phyloP scores from a whole-genome alignment of 2,888 invertebrate genomes.

The Melikaiella ostensackeni region DNA sequence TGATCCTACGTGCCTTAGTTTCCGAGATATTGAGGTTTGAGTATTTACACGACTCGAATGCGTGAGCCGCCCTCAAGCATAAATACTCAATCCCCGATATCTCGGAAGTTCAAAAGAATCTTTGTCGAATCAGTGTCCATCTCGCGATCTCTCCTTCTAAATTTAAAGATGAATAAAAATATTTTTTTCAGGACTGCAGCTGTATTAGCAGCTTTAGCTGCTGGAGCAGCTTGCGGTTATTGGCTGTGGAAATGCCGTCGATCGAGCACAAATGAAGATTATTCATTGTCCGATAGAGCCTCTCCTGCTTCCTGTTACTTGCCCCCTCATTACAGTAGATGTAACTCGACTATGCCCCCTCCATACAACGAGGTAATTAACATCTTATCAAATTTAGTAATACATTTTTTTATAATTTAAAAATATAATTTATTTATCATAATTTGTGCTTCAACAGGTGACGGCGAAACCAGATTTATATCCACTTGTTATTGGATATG shows the following conservation, averaged over 20 bases:
- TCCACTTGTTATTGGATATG: slow-evolving; percentile 89
- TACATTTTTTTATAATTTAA: too few species aligned
- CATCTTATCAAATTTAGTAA: too few species aligned
- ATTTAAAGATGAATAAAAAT: background rate
- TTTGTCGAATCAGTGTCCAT: too few species aligned
- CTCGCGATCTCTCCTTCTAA: too few species aligned
- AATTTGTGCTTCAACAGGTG: slow-evolving; percentile 79
- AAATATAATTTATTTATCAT: too few species aligned
- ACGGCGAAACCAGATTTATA: slow-evolving; percentile 92
- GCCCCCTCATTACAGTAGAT: slow-evolving; percentile 90
- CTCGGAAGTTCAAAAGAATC: too few species aligned
- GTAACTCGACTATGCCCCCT: slow-evolving; percentile 85
- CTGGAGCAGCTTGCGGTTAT: slow-evolving; percentile 85
- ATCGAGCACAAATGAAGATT: slow-evolving; percentile 77
- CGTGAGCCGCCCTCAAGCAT: too few species aligned
- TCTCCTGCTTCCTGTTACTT: slow-evolving; percentile 90
- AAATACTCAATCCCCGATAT: too few species aligned
- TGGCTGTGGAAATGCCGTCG: slow-evolving; percentile 82
- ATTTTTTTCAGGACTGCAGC: slow-evolving; percentile 68
- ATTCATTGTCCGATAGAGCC: slow-evolving; percentile 85
- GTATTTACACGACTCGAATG: too few species aligned
- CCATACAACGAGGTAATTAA: slow-evolving; percentile 87
- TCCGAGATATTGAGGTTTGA: too few species aligned
- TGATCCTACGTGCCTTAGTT: too few species aligned
- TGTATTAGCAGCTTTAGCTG: slow-evolving; percentile 84